These are phyloP conservation scores for Drosophila equinoxialis DNA, from an alignment of 1,140 invertebrate genomes.

Conservation along the genomic window DNA sequence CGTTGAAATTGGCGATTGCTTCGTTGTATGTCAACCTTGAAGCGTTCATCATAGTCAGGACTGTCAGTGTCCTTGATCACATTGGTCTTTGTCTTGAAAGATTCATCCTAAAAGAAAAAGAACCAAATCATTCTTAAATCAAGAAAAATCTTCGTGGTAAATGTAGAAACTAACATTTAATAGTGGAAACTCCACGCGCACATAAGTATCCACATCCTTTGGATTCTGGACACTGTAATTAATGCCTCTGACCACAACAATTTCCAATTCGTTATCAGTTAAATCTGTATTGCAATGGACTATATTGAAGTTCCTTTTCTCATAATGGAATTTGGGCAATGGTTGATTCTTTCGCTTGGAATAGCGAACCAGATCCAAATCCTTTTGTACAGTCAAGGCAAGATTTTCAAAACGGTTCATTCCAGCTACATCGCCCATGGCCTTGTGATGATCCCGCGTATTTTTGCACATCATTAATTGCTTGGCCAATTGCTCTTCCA, in stretches of 20 bases:
- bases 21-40: slow-evolving; percentile 91
- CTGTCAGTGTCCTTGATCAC: slow-evolving; percentile 93
- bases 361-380: slow-evolving; percentile 93
- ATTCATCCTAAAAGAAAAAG: slow-evolving; percentile 87
- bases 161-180: slow-evolving; percentile 87
- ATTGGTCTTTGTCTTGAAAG: slow-evolving; percentile 89
- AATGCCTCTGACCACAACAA: slow-evolving; percentile 93
- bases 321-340: slow-evolving; percentile 96
- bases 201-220: slow-evolving; percentile 96
- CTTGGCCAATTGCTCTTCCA: slow-evolving; percentile 92
- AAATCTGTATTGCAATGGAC: slow-evolving; percentile 97
- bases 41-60: slow-evolving; percentile 93
- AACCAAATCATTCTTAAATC: neutral
- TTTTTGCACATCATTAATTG: slow-evolving; percentile 93
- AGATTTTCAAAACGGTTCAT: slow-evolving; percentile 95
- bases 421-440: slow-evolving; percentile 96
- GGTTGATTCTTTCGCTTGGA: slow-evolving; percentile 85
- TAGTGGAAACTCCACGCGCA: slow-evolving; percentile 96
- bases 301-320: slow-evolving; percentile 93
- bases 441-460: slow-evolving; percentile 94
- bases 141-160: too few relatives aligned
- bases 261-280: slow-evolving; percentile 94
- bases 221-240: slow-evolving; percentile 93
- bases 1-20: slow-evolving; percentile 90
- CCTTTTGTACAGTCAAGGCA: slow-evolving; percentile 92